Evolutionary conservation across 1,140 invertebrate species (phyloP).

Genomic region (Subanguina moxae): DNA sequence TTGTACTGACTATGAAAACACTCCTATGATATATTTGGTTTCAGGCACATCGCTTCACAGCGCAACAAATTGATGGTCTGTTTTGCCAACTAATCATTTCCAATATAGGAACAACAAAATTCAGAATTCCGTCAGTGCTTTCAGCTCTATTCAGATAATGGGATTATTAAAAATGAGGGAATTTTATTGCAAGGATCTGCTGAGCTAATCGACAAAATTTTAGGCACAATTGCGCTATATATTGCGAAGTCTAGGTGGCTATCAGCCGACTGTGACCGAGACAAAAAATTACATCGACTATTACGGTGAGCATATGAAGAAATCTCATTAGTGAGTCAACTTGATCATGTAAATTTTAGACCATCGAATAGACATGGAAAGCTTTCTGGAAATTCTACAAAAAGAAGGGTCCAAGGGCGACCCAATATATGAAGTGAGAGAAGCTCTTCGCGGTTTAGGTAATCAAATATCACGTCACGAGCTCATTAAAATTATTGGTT

Average conservation of each 20-base stretch:
- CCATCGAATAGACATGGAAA: slow-evolving; percentile 11
- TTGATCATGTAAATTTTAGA: slow-evolving; percentile 6
- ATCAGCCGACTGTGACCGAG: slow-evolving; percentile 20
- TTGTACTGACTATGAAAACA: neutral
- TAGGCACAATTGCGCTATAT: slow-evolving; percentile 19
- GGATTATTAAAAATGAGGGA: neutral
- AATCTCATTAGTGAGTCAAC: neutral
- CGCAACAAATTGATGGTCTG: slow-evolving; percentile 19
- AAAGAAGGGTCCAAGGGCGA: slow-evolving; percentile 7
- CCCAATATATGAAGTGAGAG: slow-evolving; percentile 17
- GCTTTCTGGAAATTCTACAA: slow-evolving; percentile 21
- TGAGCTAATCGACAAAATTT: too few relatives aligned
- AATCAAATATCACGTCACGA: slow-evolving; percentile 11
- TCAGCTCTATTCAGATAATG: slow-evolving; percentile 15
- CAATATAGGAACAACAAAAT: neutral
- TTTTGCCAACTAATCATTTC: slow-evolving; percentile 1
- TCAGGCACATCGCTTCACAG: slow-evolving; percentile 19
- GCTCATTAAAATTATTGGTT: slow-evolving; percentile 14
- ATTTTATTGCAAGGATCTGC: too few relatives aligned
- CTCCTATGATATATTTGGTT: neutral
- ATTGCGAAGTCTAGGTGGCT: slow-evolving; percentile 15
- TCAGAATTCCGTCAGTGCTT: slow-evolving; percentile 23
- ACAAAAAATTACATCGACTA: slow-evolving; percentile 15
- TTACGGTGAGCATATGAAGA: neutral
- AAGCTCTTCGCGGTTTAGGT: slow-evolving; percentile 12